Conservation (phyloP, 2,113 vertebrate species). For the Alligator mississippiensis region DNA sequence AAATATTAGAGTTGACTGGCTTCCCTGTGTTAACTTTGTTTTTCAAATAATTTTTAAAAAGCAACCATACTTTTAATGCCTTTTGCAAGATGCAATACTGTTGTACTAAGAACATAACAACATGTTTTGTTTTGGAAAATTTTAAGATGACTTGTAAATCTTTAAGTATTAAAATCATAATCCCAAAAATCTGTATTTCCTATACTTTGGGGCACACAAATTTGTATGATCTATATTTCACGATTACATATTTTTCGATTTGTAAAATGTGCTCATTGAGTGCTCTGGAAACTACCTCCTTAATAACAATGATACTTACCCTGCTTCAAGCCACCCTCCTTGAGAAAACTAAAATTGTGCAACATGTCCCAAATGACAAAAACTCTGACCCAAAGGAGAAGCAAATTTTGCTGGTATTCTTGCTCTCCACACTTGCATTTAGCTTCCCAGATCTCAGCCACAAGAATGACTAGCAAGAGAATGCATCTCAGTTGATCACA, state of each 20-base stretch:
- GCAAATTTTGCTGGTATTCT: accelerated
- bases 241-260: background rate
- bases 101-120: background rate
- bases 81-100: background rate
- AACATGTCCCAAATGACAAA: background rate
- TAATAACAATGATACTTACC: background rate
- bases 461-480: background rate
- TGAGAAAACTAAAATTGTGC: background rate
- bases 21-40: background rate
- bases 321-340: background rate
- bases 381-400: background rate
- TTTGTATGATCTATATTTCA: background rate
- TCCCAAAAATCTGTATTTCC: background rate
- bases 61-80: constrained; percentile 7
- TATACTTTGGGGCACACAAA: background rate
- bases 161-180: background rate
- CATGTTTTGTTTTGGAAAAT: background rate
- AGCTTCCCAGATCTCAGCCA: background rate
- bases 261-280: background rate
- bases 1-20: background rate
- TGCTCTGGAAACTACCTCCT: background rate
- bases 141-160: background rate
- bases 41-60: constrained; percentile 23
- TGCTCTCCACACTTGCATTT: background rate
- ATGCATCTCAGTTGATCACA: background rate